Percentiles rank a stretch among this genome's conserved stretches.
Evolutionary conservation across 1,140 invertebrate species (phyloP).

Genomic region (Dendrolimus kikuchii): DNA sequence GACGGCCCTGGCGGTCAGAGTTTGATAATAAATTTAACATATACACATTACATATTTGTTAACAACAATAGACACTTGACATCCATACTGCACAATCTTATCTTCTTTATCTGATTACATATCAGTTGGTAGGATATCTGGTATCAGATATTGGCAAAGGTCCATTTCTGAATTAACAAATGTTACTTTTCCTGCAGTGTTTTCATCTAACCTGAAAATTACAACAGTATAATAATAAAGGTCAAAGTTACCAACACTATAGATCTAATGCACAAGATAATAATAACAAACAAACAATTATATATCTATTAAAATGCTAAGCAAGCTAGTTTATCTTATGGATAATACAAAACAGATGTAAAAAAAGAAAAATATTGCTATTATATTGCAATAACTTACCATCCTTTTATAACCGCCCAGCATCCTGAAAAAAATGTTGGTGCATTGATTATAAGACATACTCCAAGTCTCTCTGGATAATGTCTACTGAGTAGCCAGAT

Average conservation of each 20-base stretch:
- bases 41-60: not conserved
- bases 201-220: slow-evolving; percentile 79
- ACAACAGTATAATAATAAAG: slow-evolving; percentile 8
- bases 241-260: not conserved
- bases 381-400: slow-evolving; percentile 55
- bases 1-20: no score
- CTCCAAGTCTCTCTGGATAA: slow-evolving; percentile 83
- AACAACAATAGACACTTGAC: no score
- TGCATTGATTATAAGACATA: slow-evolving; percentile 81
- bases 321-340: no score
- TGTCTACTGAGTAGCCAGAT: slow-evolving; percentile 83
- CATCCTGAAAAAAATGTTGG: slow-evolving; percentile 81
- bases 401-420: slow-evolving; percentile 81
- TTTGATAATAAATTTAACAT: not conserved
- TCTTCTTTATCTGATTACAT: slow-evolving; percentile 60
- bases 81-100: no score
- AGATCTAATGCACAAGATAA: no score
- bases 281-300: no score
- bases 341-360: no score
- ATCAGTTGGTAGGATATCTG: slow-evolving; percentile 81
- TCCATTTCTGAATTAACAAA: slow-evolving; percentile 80
- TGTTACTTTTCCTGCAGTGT: slow-evolving; percentile 81
- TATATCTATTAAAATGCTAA: no score
- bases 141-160: slow-evolving; percentile 81
- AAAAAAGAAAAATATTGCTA: no score